Conservation (phyloP, 2,888 invertebrate genomes). For the Notodonta ziczac region DNA sequence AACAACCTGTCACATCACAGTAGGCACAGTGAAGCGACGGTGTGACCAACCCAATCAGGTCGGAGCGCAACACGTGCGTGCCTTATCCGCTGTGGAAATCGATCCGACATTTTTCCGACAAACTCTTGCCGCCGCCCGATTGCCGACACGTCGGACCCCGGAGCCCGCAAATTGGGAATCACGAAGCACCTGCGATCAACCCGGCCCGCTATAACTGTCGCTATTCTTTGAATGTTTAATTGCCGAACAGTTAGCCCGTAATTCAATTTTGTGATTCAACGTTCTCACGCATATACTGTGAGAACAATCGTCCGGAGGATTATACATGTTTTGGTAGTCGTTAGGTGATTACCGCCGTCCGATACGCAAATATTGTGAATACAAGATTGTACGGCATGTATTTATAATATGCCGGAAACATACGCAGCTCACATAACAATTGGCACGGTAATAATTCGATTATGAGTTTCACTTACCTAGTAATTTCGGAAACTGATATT, state of each 20-base stretch:
- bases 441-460: constrained; percentile 43
- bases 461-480: constrained; percentile 34
- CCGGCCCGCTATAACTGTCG: constrained; percentile 69
- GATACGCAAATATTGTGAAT: constrained; percentile 65
- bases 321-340: constrained; percentile 63
- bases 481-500: neutral
- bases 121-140: constrained; percentile 74
- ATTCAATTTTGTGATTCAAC: constrained; percentile 68
- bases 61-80: constrained; percentile 75
- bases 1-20: constrained; percentile 51
- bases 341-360: constrained; percentile 61
- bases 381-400: constrained; percentile 47
- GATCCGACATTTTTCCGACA: constrained; percentile 73
- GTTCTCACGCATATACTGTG: constrained; percentile 78
- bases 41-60: constrained; percentile 63
- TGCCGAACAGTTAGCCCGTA: constrained; percentile 71
- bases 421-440: constrained; percentile 37
- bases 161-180: constrained; percentile 70
- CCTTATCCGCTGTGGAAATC: constrained; percentile 81
- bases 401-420: constrained; percentile 48
- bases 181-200: constrained; percentile 74
- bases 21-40: constrained; percentile 52
- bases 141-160: constrained; percentile 62
- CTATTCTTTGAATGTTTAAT: constrained; percentile 72
- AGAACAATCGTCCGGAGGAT: constrained; percentile 65